Percentiles rank a stretch among this genome's conserved stretches.
Evolutionary conservation across 2,113 vertebrate genomes (phyloP).

Genomic region (Craseonycteris thonglongyai): DNA sequence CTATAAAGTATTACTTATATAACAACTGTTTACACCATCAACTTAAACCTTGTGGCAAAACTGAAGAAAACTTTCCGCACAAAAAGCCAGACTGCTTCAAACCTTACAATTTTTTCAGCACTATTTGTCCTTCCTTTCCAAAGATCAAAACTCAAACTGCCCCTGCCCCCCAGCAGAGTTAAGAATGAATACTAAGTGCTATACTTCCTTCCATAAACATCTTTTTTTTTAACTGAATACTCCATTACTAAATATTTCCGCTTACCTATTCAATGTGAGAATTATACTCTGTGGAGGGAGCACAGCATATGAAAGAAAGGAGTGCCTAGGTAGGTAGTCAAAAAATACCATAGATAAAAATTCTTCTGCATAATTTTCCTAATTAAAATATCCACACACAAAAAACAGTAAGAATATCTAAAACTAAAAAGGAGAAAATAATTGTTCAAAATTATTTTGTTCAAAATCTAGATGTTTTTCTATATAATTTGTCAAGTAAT

Average conservation of each 20-base stretch:
- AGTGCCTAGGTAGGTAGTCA: neutral
- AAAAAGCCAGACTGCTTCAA: conserved; percentile 58
- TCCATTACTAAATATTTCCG: neutral
- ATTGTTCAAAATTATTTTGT: neutral
- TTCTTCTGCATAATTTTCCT: neutral
- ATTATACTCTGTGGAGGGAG: neutral
- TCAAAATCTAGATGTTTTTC: neutral
- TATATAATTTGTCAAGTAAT: neutral
- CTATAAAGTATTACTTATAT: conserved; percentile 35
- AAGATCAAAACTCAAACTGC: conserved; percentile 80
- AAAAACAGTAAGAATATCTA: neutral
- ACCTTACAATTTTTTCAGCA: conserved; percentile 61
- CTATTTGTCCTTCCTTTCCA: conserved; percentile 74
- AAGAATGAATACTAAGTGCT: conserved; percentile 77
- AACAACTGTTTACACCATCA: conserved; percentile 28
- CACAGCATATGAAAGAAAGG: neutral
- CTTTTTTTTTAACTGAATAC: neutral
- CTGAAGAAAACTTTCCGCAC: conserved; percentile 20
- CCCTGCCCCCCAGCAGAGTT: conserved; percentile 69
- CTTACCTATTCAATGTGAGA: neutral
- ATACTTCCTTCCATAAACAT: conserved; percentile 45
- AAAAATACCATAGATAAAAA: neutral
- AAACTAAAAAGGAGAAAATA: neutral
- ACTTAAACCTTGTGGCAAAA: conserved; percentile 42
- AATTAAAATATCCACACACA: neutral